Evolutionary conservation across 2,113 vertebrate genomes (phyloP).

Genomic region (Burhinus bistriatus): DNA sequence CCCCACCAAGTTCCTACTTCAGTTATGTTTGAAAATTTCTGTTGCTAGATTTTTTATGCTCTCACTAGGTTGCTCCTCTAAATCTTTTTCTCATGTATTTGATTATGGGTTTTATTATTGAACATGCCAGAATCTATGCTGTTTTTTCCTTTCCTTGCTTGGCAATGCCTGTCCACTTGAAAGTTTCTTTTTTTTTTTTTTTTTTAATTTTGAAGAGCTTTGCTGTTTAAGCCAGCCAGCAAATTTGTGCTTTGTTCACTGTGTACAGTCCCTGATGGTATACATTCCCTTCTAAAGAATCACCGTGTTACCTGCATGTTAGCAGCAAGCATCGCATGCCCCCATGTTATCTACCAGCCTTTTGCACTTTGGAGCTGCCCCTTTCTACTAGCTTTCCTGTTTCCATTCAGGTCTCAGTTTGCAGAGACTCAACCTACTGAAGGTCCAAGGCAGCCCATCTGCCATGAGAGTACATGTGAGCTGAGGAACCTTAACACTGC

Average conservation of each 20-base stretch:
- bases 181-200: not conserved
- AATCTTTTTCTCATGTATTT: not conserved
- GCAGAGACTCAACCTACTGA: not conserved
- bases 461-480: not conserved
- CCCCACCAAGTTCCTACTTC: not conserved
- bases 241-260: not conserved
- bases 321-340: not conserved
- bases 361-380: not conserved
- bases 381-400: not conserved
- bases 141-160: not conserved
- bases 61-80: not conserved
- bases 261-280: not conserved
- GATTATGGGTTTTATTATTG: not conserved
- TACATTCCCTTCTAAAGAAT: not conserved
- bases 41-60: not conserved
- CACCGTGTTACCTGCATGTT: fast-evolving
- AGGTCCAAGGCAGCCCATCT: not conserved
- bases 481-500: not conserved
- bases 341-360: not conserved
- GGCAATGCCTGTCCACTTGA: not conserved
- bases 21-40: not conserved
- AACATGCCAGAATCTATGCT: not conserved
- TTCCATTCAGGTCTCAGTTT: not conserved
- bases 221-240: not conserved
- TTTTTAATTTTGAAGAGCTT: not conserved